Conservation (phyloP, 2,888 invertebrate species). For the Diachrysia chrysitis region DNA sequence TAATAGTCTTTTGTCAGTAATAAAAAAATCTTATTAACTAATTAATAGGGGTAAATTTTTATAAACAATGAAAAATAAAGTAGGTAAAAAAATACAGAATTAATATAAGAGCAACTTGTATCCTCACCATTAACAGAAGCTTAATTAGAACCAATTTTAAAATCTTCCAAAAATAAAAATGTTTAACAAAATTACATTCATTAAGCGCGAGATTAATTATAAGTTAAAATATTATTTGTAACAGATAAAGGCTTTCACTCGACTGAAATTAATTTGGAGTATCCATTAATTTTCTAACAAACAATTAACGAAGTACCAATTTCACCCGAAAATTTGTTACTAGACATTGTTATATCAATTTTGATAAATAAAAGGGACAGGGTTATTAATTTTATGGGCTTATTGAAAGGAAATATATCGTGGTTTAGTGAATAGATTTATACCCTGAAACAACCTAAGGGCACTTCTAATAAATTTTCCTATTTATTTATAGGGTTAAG, state of each 20-base stretch:
- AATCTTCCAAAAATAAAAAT: conserved; percentile 6
- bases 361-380: conserved; percentile 55
- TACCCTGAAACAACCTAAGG: conserved; percentile 11
- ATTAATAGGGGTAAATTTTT: conserved; percentile 12
- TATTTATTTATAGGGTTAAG: not conserved
- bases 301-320: conserved; percentile 71
- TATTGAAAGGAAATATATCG: conserved; percentile 49
- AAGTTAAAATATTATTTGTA: conserved; percentile 62
- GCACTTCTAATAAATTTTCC: not conserved
- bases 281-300: conserved; percentile 72
- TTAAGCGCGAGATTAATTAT: conserved; percentile 60
- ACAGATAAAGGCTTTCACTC: conserved; percentile 60
- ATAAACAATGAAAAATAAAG: not conserved
- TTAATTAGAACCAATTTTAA: conserved; percentile 21
- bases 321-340: conserved; percentile 63
- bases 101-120: not conserved
- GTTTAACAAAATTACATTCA: conserved; percentile 38
- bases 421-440: conserved; percentile 40
- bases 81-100: not conserved
- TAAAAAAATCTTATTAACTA: too few species aligned
- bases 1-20: too few species aligned
- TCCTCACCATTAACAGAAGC: conserved; percentile 6
- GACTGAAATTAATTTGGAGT: conserved; percentile 71
- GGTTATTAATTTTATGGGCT: conserved; percentile 52
- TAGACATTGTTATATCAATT: conserved; percentile 55